Base-by-base conservation (phyloP, 2,113 vertebrate genomes). In the Nansenia antarctica region DNA sequence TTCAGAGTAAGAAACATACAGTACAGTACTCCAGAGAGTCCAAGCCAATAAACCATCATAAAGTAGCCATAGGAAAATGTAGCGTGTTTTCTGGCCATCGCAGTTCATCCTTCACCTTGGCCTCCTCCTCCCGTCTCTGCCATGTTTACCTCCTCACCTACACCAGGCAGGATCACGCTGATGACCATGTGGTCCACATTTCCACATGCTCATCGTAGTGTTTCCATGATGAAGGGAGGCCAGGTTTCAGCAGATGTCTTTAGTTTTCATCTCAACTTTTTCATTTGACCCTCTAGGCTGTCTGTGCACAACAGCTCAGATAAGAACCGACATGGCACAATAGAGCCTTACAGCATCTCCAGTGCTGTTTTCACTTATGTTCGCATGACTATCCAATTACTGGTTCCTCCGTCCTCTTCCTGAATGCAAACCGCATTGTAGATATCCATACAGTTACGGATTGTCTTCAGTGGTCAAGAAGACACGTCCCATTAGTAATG, bases 331-430 rank as follows among this genome's bases (percentile, higher is more conserved):
- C 58, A 82, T 70, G 67, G 69, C 59, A 0, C 64, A 76, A 22
- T 32, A 29, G 47, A 31, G 39, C 4, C 12, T 73, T 27, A 3
- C 29, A 62, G 59, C 11, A 45, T 78, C 84, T 74, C 27, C 52
- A 30, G 30, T 76, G 73, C 77, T 77, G 39, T 60, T 85, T 87
- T 84, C 39, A 70, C 45, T 86, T 87, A 77, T 5, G 26, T 0
- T 14, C 69, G 24, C 3, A 12, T 68, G 72, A 49, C 34, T 29
- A 65, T 37, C 29, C 58, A 49, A 72, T 76, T 69, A 68, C 32
- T 57, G 39, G 45, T 14, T 49, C 49, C 53, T 72, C 31, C 5
- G 20, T 66, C 29, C 26, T 52, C 68, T 60, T 29, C 45, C 54
- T 9, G 18, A 3, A 47, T 69, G 72, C 37, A 52, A 7, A n/a